A percentile compares a stretch with the other conserved stretches of the same genome.
Evolutionary conservation across 2,888 invertebrate genomes (phyloP).

Genomic region (Drosophila mercatorum): DNA sequence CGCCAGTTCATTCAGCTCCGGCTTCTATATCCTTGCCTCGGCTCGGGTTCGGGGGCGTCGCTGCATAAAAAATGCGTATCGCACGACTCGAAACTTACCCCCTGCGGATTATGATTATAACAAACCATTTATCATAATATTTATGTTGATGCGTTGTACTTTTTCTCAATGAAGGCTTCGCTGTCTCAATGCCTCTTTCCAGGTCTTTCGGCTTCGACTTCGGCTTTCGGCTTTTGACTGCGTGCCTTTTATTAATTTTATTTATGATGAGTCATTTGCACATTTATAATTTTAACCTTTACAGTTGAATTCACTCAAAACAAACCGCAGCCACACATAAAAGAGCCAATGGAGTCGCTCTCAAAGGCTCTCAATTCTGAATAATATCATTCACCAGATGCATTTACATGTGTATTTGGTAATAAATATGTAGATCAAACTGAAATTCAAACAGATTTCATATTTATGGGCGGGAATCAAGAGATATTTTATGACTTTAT

Average conservation of each 20-base stretch:
- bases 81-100: slow-evolving; percentile 82
- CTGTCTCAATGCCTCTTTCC: slow-evolving; percentile 10
- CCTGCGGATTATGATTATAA: slow-evolving; percentile 83
- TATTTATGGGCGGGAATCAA: too few relatives aligned
- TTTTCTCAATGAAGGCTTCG: slow-evolving; percentile 82
- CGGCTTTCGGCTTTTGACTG: slow-evolving; percentile 20
- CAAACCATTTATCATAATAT: slow-evolving; percentile 84
- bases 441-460: slow-evolving; percentile 26
- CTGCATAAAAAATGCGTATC: slow-evolving; percentile 69
- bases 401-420: slow-evolving; percentile 1
- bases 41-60: slow-evolving; percentile 35
- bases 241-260: slow-evolving; percentile 83
- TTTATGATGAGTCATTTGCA: slow-evolving; percentile 84
- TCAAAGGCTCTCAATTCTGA: slow-evolving; percentile 25
- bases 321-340: slow-evolving; percentile 46
- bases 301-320: slow-evolving; percentile 82
- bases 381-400: slow-evolving; percentile 20
- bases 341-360: slow-evolving; percentile 40
- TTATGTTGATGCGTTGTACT: slow-evolving; percentile 83
- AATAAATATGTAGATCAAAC: slow-evolving; percentile 26
- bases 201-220: slow-evolving; percentile 19
- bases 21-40: slow-evolving; percentile 11
- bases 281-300: slow-evolving; percentile 84
- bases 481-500: slow-evolving; percentile 25
- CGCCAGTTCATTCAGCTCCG: slow-evolving; percentile 58